Conservation (phyloP, 2,797 vertebrate species). For the Sebastes iracundus region DNA sequence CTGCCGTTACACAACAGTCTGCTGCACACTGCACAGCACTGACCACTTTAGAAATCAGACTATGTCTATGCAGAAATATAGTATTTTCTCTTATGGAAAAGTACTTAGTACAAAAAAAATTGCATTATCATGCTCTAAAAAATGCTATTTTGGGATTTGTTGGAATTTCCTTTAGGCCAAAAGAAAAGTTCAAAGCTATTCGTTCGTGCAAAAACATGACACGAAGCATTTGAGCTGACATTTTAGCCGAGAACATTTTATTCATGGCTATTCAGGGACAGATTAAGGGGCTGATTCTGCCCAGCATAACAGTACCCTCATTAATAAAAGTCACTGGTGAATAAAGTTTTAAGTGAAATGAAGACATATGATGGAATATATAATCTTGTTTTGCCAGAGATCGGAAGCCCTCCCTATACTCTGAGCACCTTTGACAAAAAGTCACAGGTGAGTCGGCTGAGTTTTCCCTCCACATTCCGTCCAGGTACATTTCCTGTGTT, state of each 20-base stretch:
- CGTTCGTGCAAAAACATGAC: not conserved
- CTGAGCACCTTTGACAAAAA: slow-evolving; percentile 2
- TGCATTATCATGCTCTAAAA: not conserved
- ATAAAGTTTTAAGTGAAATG: slow-evolving; percentile 6
- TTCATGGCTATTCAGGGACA: not conserved
- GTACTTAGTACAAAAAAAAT: not conserved
- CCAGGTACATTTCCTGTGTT: slow-evolving; percentile 42
- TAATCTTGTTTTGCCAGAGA: not conserved
- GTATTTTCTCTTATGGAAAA: not conserved
- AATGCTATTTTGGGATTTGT: not conserved
- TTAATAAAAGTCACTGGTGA: slow-evolving; percentile 19
- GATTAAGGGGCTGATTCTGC: slow-evolving; percentile 20
- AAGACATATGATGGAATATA: not conserved
- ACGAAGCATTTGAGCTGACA: not conserved
- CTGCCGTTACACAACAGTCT: slow-evolving; percentile 21
- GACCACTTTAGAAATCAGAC: not conserved
- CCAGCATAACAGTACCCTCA: slow-evolving; percentile 9
- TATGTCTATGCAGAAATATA: not conserved
- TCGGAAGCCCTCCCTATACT: not conserved
- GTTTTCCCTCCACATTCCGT: not conserved
- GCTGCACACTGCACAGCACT: not conserved
- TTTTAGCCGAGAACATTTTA: slow-evolving; percentile 29
- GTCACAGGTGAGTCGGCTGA: not conserved
- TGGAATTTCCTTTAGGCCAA: not conserved
- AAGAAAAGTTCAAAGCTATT: not conserved